Evolutionary conservation across 2,113 vertebrate species (phyloP).

Genomic region (Barbus barbus): DNA sequence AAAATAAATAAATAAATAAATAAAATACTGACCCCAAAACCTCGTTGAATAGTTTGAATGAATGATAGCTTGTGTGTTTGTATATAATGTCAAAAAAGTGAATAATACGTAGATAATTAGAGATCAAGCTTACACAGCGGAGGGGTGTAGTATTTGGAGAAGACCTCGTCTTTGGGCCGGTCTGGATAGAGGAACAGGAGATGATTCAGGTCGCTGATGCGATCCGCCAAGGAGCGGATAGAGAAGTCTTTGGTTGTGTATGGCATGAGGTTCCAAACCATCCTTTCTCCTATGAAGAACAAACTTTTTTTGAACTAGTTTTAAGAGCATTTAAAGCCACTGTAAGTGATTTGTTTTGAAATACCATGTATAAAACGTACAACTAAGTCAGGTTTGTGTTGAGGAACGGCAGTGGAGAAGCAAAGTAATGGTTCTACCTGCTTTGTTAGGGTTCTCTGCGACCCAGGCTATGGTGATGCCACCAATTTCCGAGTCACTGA

Average conservation of each 20-base stretch:
- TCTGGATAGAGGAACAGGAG: conserved; percentile 95
- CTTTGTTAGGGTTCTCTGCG: conserved; percentile 83
- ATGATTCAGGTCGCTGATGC: conserved; percentile 95
- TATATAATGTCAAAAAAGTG: not conserved
- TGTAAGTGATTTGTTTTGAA: not conserved
- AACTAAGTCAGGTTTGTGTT: too few species aligned
- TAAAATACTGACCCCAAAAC: not conserved
- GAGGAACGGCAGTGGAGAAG: not conserved
- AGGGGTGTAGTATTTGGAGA: conserved; percentile 98
- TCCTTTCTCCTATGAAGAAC: conserved; percentile 84
- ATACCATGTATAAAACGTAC: not conserved
- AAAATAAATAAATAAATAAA: too few species aligned
- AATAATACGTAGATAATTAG: not conserved
- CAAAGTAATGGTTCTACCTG: conserved; percentile 66
- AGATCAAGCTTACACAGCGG: conserved; percentile 79
- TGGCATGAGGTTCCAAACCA: conserved; percentile 99
- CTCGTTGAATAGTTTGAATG: too few species aligned
- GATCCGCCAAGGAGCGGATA: conserved; percentile 96
- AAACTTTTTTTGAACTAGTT: not conserved
- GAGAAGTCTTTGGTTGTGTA: conserved; percentile 99
- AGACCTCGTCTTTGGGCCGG: conserved; percentile 93
- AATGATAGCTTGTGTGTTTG: not conserved
- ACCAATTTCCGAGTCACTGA: conserved; percentile 96
- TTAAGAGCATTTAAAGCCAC: not conserved
- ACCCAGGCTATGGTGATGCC: conserved; percentile 98